These are phyloP conservation scores for Turritopsis rubra DNA, from an alignment of 30 jellyfish, hydroid and myxozoan genomes.

Conservation along the genomic window DNA sequence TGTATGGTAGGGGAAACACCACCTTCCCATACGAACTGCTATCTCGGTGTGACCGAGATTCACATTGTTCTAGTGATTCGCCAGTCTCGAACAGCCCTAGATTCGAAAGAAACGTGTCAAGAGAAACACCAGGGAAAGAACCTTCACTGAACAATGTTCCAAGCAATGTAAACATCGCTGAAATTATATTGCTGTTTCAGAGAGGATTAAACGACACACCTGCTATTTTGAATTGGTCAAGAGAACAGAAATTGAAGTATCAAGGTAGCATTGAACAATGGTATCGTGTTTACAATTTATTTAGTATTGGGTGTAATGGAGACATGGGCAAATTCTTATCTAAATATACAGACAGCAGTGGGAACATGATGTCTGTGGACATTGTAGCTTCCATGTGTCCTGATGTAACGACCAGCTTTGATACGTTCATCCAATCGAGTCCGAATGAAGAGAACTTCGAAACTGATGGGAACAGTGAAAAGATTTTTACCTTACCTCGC, in stretches of 20 bases:
- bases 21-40: constrained; percentile 12
- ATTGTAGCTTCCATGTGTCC: constrained; percentile 25
- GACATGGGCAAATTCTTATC: constrained; percentile 46
- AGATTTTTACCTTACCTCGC: constrained; percentile 63
- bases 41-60: background rate
- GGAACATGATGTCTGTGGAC: constrained; percentile 50
- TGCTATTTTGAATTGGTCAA: constrained; percentile 65
- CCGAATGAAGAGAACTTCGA: background rate
- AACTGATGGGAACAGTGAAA: constrained; percentile 5
- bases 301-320: constrained; percentile 48
- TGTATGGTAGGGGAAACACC: background rate
- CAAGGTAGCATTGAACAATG: constrained; percentile 47
- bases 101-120: background rate
- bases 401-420: constrained; percentile 10
- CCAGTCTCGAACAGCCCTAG: constrained; percentile 1
- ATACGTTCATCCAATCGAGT: background rate
- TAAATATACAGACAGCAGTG: constrained; percentile 42
- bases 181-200: constrained; percentile 80
- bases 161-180: constrained; percentile 41
- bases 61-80: constrained; percentile 7
- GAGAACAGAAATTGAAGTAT: constrained; percentile 26
- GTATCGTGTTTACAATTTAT: constrained; percentile 50
- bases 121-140: background rate
- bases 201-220: constrained; percentile 72
- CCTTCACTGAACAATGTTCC: constrained; percentile 3